phyloP scores from a whole-genome alignment of 1,140 invertebrate genomes.

The Plectrocnemia conspersa region DNA sequence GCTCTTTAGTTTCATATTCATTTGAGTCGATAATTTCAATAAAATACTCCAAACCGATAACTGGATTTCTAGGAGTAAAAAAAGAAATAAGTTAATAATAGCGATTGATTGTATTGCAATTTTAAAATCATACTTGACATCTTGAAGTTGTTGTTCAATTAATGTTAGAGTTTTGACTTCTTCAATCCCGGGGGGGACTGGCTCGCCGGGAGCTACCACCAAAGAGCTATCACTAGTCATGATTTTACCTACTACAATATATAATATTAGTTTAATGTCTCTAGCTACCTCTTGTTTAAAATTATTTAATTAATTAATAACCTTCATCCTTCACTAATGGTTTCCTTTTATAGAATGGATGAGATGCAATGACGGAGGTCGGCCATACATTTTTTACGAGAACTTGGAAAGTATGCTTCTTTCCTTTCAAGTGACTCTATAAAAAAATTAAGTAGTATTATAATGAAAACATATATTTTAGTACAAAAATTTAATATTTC shows the following conservation, averaged over 20 bases:
- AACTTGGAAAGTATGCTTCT: constrained; percentile 17
- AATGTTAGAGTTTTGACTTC: background rate
- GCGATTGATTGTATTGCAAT: no score
- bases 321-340: background rate
- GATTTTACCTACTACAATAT: background rate
- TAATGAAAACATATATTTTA: background rate
- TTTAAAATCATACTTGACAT: no score
- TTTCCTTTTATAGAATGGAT: constrained; percentile 11
- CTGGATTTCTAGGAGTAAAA: constrained; percentile 10
- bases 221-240: background rate
- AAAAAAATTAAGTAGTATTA: background rate
- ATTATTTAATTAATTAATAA: constrained; percentile 1
- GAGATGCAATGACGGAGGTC: constrained; percentile 6
- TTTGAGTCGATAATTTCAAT: constrained; percentile 11
- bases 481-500: background rate
- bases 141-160: no score
- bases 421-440: constrained; percentile 26
- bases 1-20: background rate
- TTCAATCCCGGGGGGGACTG: constrained; percentile 7
- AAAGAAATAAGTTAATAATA: background rate
- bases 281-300: background rate
- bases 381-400: constrained; percentile 10
- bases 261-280: background rate
- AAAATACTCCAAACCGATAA: constrained; percentile 29
- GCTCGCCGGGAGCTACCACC: constrained; percentile 8